Evolutionary conservation across 37 sponge, comb jelly and placozoan species (phyloP), one percentile per base, ranked within the genome.

Genomic region (Aplysina aerophoba): DNA sequence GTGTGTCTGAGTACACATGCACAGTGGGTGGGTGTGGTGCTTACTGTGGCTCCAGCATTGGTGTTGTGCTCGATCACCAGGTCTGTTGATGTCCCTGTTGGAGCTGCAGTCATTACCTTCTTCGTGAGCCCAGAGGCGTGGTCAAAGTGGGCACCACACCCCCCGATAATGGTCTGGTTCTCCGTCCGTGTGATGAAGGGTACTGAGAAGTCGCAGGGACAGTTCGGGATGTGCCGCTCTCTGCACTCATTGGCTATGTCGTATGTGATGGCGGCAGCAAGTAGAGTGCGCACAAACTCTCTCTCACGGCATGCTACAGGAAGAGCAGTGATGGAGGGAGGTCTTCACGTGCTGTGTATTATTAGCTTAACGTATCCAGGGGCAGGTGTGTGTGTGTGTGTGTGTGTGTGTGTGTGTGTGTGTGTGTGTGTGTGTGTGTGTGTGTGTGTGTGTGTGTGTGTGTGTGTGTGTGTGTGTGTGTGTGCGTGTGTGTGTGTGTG

Each of bases 391-490:
- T 78, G 79, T 78, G 79, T 78, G 28, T 30, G 66, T 65, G 66
- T 16, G 22, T 16, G 19, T 65, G 66, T 65, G 19, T 65, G 66
- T 65, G 75, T 73, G 75, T 73, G 75, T 30, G 39, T 73, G 38
- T 73, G 39, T 30, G 75, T 73, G 15, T n/a, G n/a, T n/a, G n/a
- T n/a, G n/a, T n/a, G n/a, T n/a, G n/a, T n/a, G 79, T 78, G 79
- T 73, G 53, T 78, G 79, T 78, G 79, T 78, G 28, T 30, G 79
- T 78, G 79, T 73, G 53, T 78, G 79, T 78, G 79, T 78, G 28
- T 30, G 79, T 78, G 79, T 73, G 53, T 78, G 79, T 78, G 79
- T 78, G 28, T 30, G 79, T 78, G 79, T 73, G 53, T 78, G 79
- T 78, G 79, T 78, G 28, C 6, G 79, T 78, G 79, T 73, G 53